A percentile compares a stretch with the other conserved stretches of the same genome.
Evolutionary conservation across 2,797 vertebrate genomes (phyloP).

Genomic region (Uromys caudimaculatus): DNA sequence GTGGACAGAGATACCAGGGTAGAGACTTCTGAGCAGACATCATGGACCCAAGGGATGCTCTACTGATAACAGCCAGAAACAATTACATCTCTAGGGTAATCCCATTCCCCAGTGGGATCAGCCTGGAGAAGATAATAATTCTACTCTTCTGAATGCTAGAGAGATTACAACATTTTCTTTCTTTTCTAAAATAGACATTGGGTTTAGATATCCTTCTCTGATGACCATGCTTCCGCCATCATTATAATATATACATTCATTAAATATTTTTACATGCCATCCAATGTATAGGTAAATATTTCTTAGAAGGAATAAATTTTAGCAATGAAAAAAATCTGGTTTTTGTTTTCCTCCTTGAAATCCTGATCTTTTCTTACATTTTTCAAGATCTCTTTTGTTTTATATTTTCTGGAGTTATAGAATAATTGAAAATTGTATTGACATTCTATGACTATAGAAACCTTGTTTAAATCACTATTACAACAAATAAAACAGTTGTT

Average conservation of each 20-base stretch:
- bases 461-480: neutral
- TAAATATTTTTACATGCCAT: neutral
- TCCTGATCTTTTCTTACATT: neutral
- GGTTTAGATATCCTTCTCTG: constrained; percentile 30
- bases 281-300: constrained; percentile 15
- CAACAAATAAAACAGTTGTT: neutral
- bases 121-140: neutral
- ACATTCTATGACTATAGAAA: neutral
- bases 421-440: neutral
- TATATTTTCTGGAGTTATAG: neutral
- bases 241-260: neutral
- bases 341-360: neutral
- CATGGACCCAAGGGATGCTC: neutral
- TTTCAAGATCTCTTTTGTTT: neutral
- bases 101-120: neutral
- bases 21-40: neutral
- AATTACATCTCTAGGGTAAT: neutral
- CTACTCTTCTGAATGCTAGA: neutral
- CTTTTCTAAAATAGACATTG: constrained; percentile 13
- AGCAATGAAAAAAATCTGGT: neutral
- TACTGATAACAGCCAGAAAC: neutral
- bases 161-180: constrained; percentile 9
- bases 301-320: constrained; percentile 34
- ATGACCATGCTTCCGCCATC: neutral
- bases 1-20: neutral